Evolutionary conservation across 2,113 vertebrate genomes (phyloP).

Genomic region (Amblyornis subalaris): DNA sequence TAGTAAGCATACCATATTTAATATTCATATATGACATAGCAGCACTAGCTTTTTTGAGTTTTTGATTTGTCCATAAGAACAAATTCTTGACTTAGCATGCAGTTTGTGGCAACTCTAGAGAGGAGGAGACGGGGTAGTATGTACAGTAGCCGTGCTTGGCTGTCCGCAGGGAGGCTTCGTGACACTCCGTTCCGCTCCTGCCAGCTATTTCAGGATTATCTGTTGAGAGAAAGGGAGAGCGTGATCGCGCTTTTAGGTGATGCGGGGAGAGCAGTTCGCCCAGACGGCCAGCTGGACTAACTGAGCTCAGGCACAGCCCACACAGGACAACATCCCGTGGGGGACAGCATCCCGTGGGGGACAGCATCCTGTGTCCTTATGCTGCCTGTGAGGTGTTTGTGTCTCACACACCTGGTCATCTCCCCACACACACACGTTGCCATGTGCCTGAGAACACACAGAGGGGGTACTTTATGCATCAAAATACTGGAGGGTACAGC

Average conservation of each 20-base stretch:
- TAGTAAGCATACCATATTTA: conserved; percentile 88
- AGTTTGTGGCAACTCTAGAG: conserved; percentile 96
- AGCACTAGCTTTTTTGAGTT: conserved; percentile 82
- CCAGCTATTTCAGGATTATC: conserved; percentile 97
- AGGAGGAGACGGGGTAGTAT: conserved; percentile 91
- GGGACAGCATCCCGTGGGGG: neutral
- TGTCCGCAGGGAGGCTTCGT: conserved; percentile 87
- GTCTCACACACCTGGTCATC: neutral
- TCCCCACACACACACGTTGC: neutral
- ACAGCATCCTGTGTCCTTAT: rapidly evolving
- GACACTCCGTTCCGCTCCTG: conserved; percentile 84
- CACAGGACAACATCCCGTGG: neutral
- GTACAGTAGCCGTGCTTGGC: conserved; percentile 94
- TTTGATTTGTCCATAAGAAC: conserved; percentile 83
- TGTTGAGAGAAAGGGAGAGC: conserved; percentile 74
- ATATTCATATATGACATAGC: conserved; percentile 84
- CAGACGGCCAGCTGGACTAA: neutral
- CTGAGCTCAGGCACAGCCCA: neutral
- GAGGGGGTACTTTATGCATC: neutral
- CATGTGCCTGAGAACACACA: rapidly evolving
- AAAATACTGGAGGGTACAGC: neutral
- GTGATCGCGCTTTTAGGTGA: neutral
- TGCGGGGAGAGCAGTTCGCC: neutral
- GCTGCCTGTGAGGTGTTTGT: neutral
- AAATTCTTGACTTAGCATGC: conserved; percentile 95